A percentile compares a stretch with the other conserved stretches of the same genome.
Evolutionary conservation across 2,113 vertebrate genomes (phyloP).

Genomic region (Galbula dea): DNA sequence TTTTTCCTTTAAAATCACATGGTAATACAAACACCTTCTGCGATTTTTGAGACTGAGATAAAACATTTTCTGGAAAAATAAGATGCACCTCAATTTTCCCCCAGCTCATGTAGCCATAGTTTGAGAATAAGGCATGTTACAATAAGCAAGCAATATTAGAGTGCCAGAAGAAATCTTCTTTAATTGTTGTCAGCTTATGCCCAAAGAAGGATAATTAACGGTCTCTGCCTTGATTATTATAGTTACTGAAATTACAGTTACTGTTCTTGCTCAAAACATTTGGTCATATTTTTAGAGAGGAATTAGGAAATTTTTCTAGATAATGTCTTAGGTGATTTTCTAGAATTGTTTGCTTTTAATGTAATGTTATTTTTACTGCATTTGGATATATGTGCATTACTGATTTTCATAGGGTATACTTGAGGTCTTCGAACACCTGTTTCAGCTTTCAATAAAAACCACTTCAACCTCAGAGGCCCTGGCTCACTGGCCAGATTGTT

Average conservation of each 20-base stretch:
- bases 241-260: background rate
- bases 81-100: background rate
- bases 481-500: background rate
- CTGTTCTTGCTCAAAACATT: background rate
- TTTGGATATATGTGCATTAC: background rate
- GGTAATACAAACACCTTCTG: background rate
- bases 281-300: background rate
- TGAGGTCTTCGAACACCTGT: background rate
- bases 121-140: background rate
- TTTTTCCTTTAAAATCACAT: background rate
- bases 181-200: background rate
- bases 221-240: background rate
- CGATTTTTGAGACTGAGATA: background rate
- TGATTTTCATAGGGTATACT: background rate
- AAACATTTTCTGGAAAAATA: background rate
- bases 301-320: background rate
- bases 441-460: background rate
- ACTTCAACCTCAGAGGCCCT: background rate
- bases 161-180: background rate
- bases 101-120: background rate
- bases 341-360: background rate
- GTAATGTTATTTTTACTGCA: background rate
- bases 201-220: background rate
- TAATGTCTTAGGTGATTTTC: background rate
- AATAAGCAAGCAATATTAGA: background rate